phyloP scores from a whole-genome alignment of 1,140 invertebrate species.

The Polypedilum pembai region DNA sequence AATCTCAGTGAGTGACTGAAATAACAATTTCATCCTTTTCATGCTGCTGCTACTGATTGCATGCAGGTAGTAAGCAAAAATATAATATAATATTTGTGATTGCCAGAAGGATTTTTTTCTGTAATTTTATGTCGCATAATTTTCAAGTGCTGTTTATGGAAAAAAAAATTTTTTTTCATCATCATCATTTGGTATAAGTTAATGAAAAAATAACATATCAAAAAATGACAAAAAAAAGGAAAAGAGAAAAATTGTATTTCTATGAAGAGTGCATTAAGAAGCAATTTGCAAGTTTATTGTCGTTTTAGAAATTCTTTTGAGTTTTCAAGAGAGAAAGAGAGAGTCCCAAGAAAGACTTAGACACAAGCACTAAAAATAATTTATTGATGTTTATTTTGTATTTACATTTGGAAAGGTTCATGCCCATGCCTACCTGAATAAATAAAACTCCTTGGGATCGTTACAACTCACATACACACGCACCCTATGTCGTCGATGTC shows the following conservation, averaged over 20 bases:
- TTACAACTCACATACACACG: not conserved
- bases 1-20: constrained; percentile 2
- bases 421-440: constrained; percentile 23
- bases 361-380: not conserved
- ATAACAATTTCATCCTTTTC: not conserved
- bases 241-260: not conserved
- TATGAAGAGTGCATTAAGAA: not conserved
- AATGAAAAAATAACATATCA: constrained; percentile 7
- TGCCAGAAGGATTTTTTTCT: no score
- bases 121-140: no score
- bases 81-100: no score
- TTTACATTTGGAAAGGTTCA: not conserved
- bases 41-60: not conserved
- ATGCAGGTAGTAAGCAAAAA: not conserved
- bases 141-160: no score
- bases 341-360: not conserved
- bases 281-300: not conserved
- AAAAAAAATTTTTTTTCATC: no score
- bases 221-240: not conserved
- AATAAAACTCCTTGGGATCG: constrained; percentile 20
- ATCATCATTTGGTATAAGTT: not conserved
- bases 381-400: constrained; percentile 28
- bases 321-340: not conserved
- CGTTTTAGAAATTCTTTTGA: not conserved
- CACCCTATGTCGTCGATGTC: constrained; percentile 4